phyloP scores from a whole-genome alignment of 2,113 vertebrate genomes.

The Laticauda laticaudata region DNA sequence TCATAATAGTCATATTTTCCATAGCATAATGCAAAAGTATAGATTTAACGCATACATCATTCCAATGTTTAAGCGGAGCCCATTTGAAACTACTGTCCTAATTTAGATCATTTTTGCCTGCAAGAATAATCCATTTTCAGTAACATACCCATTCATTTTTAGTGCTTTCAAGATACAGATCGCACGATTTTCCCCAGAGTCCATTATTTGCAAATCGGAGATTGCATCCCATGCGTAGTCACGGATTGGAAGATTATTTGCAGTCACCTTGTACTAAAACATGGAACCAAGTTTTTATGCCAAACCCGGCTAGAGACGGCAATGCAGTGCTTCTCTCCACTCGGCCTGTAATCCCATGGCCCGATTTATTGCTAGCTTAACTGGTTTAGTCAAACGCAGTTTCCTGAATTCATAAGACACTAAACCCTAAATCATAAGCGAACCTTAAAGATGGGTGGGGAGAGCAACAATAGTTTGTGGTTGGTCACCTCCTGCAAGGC shows the following conservation, averaged over 20 bases:
- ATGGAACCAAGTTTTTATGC: not conserved
- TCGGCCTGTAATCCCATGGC: not conserved
- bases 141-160: not conserved
- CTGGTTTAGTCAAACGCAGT: not conserved
- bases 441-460: not conserved
- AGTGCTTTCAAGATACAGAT: not conserved
- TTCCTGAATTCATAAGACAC: not conserved
- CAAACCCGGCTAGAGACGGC: not conserved
- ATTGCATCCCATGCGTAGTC: not conserved
- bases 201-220: not conserved
- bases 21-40: not conserved
- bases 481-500: not conserved
- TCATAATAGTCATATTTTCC: not conserved
- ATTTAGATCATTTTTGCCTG: not conserved
- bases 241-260: not conserved
- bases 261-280: not conserved
- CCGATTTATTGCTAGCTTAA: not conserved
- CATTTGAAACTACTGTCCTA: not conserved
- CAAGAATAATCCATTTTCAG: not conserved
- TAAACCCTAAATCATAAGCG: not conserved
- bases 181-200: not conserved
- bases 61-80: not conserved
- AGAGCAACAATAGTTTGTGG: not conserved
- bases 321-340: not conserved
- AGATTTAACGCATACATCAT: not conserved